Conservation (phyloP, 2,113 vertebrate genomes). For the Charina bottae region DNA sequence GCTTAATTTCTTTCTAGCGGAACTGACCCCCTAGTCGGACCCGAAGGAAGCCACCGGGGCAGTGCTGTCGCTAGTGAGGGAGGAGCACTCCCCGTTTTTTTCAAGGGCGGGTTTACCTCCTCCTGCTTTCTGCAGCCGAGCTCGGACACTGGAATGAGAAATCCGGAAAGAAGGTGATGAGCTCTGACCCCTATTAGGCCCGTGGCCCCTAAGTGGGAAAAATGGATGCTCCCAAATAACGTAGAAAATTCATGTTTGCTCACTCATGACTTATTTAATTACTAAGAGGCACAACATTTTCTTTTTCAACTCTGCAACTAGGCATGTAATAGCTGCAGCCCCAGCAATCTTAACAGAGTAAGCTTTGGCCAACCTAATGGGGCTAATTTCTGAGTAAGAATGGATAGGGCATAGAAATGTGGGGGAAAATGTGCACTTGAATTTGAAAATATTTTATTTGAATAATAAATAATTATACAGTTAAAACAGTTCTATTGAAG, state of each 20-base stretch:
- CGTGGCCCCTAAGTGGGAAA: background rate
- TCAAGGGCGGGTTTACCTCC: too few relatives aligned
- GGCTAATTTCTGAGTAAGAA: background rate
- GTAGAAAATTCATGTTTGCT: background rate
- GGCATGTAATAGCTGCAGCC: background rate
- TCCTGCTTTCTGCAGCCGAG: background rate
- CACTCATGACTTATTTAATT: background rate
- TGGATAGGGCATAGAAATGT: background rate
- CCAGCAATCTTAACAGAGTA: background rate
- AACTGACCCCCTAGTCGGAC: background rate
- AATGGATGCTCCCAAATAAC: too few relatives aligned
- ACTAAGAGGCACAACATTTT: background rate
- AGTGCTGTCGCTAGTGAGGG: background rate
- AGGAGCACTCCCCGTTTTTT: background rate
- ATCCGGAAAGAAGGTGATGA: background rate
- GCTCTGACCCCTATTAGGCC: background rate
- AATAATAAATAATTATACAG: conserved; percentile 95
- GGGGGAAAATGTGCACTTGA: conserved; percentile 49
- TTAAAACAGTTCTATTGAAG: conserved; percentile 96
- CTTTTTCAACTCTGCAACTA: background rate
- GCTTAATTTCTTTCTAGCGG: background rate
- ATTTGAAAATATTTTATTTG: conserved; percentile 99
- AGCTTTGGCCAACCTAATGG: background rate
- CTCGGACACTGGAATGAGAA: background rate
- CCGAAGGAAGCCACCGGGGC: background rate